A percentile compares a stretch with the other conserved stretches of the same genome.
phyloP scores from a whole-genome alignment of 2,888 invertebrate genomes.

The Mactromeris polynyma region DNA sequence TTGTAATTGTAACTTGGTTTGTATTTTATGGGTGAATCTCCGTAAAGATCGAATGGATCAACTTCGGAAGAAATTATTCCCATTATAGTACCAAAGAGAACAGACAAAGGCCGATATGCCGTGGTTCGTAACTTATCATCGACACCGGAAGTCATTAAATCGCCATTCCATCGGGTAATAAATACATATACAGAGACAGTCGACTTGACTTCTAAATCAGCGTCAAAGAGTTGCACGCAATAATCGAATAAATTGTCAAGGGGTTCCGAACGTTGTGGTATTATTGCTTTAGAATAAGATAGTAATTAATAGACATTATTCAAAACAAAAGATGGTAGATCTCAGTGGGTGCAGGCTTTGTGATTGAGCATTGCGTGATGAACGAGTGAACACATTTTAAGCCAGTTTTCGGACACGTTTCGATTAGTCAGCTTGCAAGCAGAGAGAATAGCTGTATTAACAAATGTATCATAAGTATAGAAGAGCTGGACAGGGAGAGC shows the following conservation, averaged over 20 bases:
- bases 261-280: not conserved
- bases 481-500: too few species aligned
- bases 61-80: not conserved
- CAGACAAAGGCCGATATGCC: not conserved
- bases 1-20: not conserved
- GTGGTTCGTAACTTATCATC: not conserved
- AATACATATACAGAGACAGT: not conserved
- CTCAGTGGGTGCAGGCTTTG: too few species aligned
- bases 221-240: not conserved
- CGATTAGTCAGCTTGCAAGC: too few species aligned
- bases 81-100: not conserved
- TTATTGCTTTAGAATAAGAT: not conserved
- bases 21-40: not conserved
- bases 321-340: too few species aligned
- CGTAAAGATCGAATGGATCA: not conserved
- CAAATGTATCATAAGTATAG: too few species aligned
- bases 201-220: not conserved
- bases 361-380: too few species aligned
- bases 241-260: slow-evolving; percentile 6
- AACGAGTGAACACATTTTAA: too few species aligned
- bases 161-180: not conserved
- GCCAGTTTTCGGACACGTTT: too few species aligned
- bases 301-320: not conserved
- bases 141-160: not conserved
- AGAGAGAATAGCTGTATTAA: too few species aligned